phyloP scores from a whole-genome alignment of 1,140 invertebrate species.

The Thereuonema tuberculata region DNA sequence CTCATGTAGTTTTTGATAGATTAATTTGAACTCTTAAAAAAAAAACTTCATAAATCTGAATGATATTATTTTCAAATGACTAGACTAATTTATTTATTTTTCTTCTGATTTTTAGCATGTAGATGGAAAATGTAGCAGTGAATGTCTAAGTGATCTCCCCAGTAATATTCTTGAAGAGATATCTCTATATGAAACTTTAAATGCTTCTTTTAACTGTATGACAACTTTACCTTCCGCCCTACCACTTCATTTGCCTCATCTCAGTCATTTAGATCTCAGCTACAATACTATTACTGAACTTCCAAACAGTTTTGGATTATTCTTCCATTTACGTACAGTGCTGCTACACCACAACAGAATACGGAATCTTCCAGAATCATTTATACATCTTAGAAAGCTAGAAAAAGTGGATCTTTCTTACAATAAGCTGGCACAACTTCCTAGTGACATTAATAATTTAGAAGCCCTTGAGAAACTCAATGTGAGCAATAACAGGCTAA shows the following conservation, averaged over 20 bases:
- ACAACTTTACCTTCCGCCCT: constrained; percentile 28
- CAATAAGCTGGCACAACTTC: constrained; percentile 27
- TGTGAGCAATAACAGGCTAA: constrained; percentile 29
- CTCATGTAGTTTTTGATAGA: neutral
- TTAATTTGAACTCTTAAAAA: neutral
- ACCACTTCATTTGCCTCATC: constrained; percentile 30
- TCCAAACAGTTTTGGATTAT: constrained; percentile 30
- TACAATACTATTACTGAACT: constrained; percentile 27
- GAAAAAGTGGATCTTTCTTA: constrained; percentile 30
- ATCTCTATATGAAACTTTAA: constrained; percentile 3
- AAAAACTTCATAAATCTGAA: no score
- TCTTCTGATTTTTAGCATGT: constrained; percentile 6
- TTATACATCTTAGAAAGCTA: constrained; percentile 28
- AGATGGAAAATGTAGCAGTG: neutral
- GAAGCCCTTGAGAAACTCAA: constrained; percentile 27
- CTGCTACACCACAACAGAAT: constrained; percentile 27
- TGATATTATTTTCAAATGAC: neutral
- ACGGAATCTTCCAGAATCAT: constrained; percentile 23
- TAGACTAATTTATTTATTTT: neutral
- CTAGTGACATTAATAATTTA: constrained; percentile 27
- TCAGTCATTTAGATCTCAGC: constrained; percentile 29
- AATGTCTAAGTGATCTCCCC: neutral
- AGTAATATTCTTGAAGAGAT: constrained; percentile 1
- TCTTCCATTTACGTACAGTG: constrained; percentile 29
- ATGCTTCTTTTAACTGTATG: constrained; percentile 12